Percentiles rank a stretch among this genome's conserved stretches.
These are phyloP conservation scores for Zele albiditarsus DNA, from an alignment of 2,888 invertebrate species.

Conservation along the genomic window DNA sequence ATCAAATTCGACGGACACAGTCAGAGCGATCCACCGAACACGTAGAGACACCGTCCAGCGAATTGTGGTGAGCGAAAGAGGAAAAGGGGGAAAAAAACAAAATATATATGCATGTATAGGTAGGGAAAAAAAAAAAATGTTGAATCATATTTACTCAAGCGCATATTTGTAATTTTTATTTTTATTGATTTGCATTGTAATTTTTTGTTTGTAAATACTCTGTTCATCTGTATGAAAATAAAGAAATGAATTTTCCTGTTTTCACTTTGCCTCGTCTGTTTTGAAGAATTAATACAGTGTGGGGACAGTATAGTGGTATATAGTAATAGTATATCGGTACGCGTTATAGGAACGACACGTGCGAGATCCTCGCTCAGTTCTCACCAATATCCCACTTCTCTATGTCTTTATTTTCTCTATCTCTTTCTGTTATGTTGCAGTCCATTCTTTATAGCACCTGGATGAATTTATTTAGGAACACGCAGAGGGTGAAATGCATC, in stretches of 20 bases:
- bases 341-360: constrained; percentile 36
- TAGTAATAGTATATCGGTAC: background rate
- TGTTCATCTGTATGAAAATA: background rate
- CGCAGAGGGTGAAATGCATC: constrained; percentile 5
- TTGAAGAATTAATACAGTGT: background rate
- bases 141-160: constrained; percentile 32
- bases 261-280: background rate
- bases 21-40: constrained; percentile 42
- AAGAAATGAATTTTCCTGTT: background rate
- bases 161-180: constrained; percentile 32
- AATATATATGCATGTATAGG: background rate
- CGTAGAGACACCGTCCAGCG: constrained; percentile 41
- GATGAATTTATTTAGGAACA: constrained; percentile 30
- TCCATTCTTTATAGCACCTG: constrained; percentile 35
- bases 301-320: background rate
- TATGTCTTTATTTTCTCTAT: background rate
- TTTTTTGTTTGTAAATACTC: background rate
- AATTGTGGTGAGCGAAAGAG: constrained; percentile 30
- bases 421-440: background rate
- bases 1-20: constrained; percentile 44
- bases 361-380: constrained; percentile 30
- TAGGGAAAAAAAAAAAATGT: constrained; percentile 19
- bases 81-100: constrained; percentile 6
- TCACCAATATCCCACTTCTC: constrained; percentile 26
- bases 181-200: constrained; percentile 13